phyloP scores from a whole-genome alignment of 2,797 vertebrate genomes.

The Heteromormyrus szaboi region DNA sequence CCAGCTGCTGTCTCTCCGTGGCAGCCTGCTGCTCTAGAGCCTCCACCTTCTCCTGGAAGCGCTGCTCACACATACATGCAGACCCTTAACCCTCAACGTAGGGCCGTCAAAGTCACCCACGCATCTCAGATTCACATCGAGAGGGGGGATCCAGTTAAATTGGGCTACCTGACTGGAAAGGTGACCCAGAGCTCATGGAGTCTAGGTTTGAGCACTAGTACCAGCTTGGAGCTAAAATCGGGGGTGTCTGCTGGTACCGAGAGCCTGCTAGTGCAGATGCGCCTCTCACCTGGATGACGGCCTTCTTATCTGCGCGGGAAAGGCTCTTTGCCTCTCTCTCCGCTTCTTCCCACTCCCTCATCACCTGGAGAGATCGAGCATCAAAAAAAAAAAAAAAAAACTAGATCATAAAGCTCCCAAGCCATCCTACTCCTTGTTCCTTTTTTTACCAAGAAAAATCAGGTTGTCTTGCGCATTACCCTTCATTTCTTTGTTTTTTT shows the following conservation, averaged over 20 bases:
- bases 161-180: background rate
- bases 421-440: background rate
- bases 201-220: background rate
- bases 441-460: background rate
- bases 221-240: background rate
- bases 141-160: background rate
- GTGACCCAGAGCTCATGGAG: background rate
- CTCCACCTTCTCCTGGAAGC: conserved; percentile 97
- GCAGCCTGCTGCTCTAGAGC: conserved; percentile 91
- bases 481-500: background rate
- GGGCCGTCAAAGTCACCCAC: background rate
- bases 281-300: conserved; percentile 84
- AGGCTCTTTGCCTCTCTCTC: conserved; percentile 92
- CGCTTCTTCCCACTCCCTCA: conserved; percentile 98
- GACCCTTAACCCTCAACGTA: background rate
- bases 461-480: background rate
- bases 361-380: conserved; percentile 67
- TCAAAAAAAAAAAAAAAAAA: background rate
- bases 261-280: background rate
- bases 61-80: conserved; percentile 55
- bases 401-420: background rate
- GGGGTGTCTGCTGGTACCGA: background rate
- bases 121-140: background rate
- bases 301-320: conserved; percentile 91
- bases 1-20: conserved; percentile 89